Evolutionary conservation across 2,888 invertebrate species (phyloP).

Genomic region (Platerodrilus igneus): DNA sequence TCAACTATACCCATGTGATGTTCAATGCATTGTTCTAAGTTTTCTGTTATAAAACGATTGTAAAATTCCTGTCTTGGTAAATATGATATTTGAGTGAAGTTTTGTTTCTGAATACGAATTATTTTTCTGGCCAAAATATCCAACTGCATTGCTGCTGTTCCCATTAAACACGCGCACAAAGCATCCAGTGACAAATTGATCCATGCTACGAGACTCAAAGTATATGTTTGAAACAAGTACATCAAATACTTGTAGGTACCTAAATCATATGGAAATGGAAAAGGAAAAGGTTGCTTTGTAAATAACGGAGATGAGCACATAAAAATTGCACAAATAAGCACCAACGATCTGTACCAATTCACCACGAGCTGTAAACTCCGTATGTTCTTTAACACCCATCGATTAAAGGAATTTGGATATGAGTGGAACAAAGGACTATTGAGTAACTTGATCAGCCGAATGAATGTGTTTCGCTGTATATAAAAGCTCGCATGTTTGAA

Average conservation of each 20-base stretch:
- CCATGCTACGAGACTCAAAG: conserved; percentile 15
- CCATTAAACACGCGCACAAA: conserved; percentile 14
- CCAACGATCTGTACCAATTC: conserved; percentile 11
- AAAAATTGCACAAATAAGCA: conserved; percentile 8
- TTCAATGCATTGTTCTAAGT: conserved; percentile 14
- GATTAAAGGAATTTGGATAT: conserved; percentile 14
- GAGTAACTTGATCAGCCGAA: conserved; percentile 8
- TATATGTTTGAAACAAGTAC: conserved; percentile 16
- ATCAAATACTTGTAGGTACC: conserved; percentile 14
- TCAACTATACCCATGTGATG: conserved; percentile 16
- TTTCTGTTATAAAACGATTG: no score
- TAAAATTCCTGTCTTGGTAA: no score
- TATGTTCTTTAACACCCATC: conserved; percentile 14
- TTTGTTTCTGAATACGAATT: no score
- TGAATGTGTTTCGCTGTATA: conserved; percentile 7
- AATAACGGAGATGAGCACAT: conserved; percentile 13
- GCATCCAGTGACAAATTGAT: conserved; percentile 20
- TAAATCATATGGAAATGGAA: conserved; percentile 24
- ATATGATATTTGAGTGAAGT: no score
- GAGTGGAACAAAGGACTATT: conserved; percentile 16
- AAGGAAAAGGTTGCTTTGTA: conserved; percentile 14
- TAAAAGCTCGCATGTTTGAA: conserved; percentile 12
- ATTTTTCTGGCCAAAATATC: conserved; percentile 16
- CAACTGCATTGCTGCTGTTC: conserved; percentile 14
- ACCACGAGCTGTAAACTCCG: conserved; percentile 12